A percentile compares a stretch with the other conserved stretches of the same genome.
These are phyloP conservation scores for Drosophila koepferae DNA, from an alignment of 2,888 invertebrate species.

Conservation along the genomic window DNA sequence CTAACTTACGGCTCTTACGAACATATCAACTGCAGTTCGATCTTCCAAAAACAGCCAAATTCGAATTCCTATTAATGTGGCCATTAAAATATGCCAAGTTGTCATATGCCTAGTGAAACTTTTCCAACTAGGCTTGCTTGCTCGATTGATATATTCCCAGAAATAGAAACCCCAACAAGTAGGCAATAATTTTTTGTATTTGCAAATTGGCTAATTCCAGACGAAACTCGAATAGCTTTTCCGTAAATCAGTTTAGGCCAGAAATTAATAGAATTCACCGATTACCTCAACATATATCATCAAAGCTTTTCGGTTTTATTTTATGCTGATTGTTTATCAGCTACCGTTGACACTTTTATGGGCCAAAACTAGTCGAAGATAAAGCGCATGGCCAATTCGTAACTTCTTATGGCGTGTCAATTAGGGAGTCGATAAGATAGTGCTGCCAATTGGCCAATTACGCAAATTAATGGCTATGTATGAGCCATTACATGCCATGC, in stretches of 20 bases:
- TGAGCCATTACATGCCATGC: constrained; percentile 1
- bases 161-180: constrained; percentile 19
- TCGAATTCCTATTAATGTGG: neutral
- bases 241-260: constrained; percentile 52
- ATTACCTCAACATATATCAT: neutral
- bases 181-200: constrained; percentile 5
- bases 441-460: constrained; percentile 43
- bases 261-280: constrained; percentile 27
- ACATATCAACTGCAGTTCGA: too few relatives aligned
- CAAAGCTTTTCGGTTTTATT: neutral
- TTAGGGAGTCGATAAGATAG: constrained; percentile 48
- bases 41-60: neutral
- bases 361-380: constrained; percentile 15
- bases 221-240: neutral
- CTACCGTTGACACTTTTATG: constrained; percentile 36
- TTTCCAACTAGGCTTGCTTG: neutral
- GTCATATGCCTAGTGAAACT: too few relatives aligned
- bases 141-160: neutral
- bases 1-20: too few relatives aligned
- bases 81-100: too few relatives aligned
- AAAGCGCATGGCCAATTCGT: constrained; percentile 8
- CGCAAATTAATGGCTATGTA: constrained; percentile 51
- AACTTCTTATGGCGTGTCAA: constrained; percentile 26
- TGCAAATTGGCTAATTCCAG: too few relatives aligned
- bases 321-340: constrained; percentile 22